Base-by-base conservation (phyloP, 2,888 invertebrate species). In the Sphecodes monilicornis region DNA sequence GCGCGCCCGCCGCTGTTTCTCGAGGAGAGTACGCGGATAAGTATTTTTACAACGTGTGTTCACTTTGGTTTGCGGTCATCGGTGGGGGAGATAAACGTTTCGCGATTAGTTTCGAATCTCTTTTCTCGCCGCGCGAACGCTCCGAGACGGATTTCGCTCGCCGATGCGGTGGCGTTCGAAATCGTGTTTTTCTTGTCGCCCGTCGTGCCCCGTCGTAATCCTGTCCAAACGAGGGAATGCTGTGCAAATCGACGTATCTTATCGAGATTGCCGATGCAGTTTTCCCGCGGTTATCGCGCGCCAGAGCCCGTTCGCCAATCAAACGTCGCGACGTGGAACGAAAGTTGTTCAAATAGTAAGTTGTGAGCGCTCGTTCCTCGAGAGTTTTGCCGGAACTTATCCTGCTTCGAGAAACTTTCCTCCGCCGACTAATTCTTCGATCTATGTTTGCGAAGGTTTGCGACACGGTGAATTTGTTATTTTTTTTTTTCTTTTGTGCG, bases 31-130 rank as follows among this genome's bases (percentile, higher is more conserved):
- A 66, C n/a, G 36, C 22, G 66, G 66, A 66, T 36, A 36, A 66
- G 36, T 66, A 66, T 66, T 66, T 66, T 36, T 66, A 36, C 57
- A 66, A 66, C 66, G 64, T n/a, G n/a, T n/a, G n/a, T 64, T 32
- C 64, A 8, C 64, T 64, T 64, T 22, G 32, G 64, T 32, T 64
- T 60, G 57, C 64, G 64, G 64, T 64, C 32, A 32, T 64, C 64
- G 32, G 32, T 64, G 64, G 64, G 64, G 64, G 18, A 64, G 64
- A 64, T 64, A 64, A 64, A 64, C 64, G 18, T 32, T 18, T 57
- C 18, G 32, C 29, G 64, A 64, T 64, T 64, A 64, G 32, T 57
- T 3, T 32, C 64, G 64, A 64, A 18, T 64, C 64, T 57, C 29
- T 10, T 32, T 64, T 64, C 29, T 64, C 18, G 57, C 13, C 57